Evolutionary conservation across 2,888 invertebrate species (phyloP).

Genomic region (Archips xylosteana): DNA sequence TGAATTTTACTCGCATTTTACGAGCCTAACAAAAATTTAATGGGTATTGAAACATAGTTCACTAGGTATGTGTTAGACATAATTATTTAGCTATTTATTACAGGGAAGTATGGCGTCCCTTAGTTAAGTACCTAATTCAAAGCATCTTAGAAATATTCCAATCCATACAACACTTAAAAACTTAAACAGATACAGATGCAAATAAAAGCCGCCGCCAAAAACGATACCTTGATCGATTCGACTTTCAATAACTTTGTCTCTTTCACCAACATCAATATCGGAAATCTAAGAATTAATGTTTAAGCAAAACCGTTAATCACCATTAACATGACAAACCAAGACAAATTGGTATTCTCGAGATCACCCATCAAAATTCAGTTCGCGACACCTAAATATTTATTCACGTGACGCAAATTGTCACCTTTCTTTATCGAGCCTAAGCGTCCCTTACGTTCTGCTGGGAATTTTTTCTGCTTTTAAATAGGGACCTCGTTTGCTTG

Average conservation of each 20-base stretch:
- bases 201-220: not conserved
- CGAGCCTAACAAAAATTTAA: no score
- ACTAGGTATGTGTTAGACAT: no score
- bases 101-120: no score
- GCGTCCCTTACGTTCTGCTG: constrained; percentile 2
- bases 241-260: not conserved
- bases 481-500: constrained; percentile 31
- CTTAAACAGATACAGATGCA: no score
- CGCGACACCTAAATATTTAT: constrained; percentile 34
- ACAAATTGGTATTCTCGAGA: constrained; percentile 18
- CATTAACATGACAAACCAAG: not conserved
- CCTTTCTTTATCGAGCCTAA: constrained; percentile 15
- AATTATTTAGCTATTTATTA: no score
- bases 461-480: constrained; percentile 25
- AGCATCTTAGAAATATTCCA: no score
- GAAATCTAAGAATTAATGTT: not conserved
- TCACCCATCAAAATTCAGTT: constrained; percentile 29
- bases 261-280: not conserved
- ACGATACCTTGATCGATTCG: not conserved
- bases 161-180: no score
- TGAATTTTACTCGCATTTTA: no score
- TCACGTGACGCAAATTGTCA: constrained; percentile 30
- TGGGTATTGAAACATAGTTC: not conserved
- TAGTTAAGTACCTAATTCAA: no score
- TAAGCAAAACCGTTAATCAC: not conserved